phyloP scores from a whole-genome alignment of 2,113 vertebrate species.

The Gasterosteus aculeatus region DNA sequence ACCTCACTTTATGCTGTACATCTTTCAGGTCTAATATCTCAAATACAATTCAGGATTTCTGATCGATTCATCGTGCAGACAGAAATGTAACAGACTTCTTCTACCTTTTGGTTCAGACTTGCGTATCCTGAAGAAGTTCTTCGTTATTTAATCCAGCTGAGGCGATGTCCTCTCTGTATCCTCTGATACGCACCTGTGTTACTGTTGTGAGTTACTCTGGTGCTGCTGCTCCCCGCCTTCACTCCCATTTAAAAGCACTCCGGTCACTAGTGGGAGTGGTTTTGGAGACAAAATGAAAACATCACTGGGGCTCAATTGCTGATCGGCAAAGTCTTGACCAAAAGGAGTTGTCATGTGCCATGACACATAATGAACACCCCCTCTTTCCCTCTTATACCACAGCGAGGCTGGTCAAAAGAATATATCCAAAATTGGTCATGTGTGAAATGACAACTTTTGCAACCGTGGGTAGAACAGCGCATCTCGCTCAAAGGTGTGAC shows the following conservation, averaged over 20 bases:
- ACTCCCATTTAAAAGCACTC: slow-evolving; percentile 42
- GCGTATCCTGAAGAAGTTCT: slow-evolving; percentile 10
- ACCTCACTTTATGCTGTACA: background rate
- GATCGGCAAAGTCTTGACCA: slow-evolving; percentile 5
- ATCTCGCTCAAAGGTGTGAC: background rate
- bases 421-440: slow-evolving; percentile 51
- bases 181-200: slow-evolving; percentile 9
- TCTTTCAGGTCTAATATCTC: too few species aligned
- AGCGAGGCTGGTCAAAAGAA: background rate
- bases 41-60: background rate
- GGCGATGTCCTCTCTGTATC: background rate
- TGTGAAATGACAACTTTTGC: background rate
- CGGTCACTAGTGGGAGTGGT: slow-evolving; percentile 50
- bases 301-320: background rate
- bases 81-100: background rate
- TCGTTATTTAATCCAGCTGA: slow-evolving; percentile 14
- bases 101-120: slow-evolving; percentile 52
- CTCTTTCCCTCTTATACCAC: slow-evolving; percentile 1
- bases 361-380: slow-evolving; percentile 33
- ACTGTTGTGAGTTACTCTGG: background rate
- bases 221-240: background rate
- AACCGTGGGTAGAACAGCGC: background rate
- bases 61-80: background rate
- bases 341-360: slow-evolving; percentile 50
- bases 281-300: background rate